A percentile compares a stretch with the other conserved stretches of the same genome.
Conservation (phyloP, 64 coral and sea anemone species). For the Platygyra sinensis region DNA sequence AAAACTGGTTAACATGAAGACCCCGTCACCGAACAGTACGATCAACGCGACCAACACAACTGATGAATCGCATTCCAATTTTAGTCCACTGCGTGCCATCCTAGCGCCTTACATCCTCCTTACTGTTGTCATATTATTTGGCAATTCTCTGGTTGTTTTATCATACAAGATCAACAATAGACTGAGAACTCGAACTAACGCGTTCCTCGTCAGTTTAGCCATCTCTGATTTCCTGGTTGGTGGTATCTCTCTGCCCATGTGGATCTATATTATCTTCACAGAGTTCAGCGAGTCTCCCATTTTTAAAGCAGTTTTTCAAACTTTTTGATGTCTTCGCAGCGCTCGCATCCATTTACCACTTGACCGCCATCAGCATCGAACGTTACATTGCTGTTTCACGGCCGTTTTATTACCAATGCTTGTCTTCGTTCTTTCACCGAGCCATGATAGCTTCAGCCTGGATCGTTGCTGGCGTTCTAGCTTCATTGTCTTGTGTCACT, state of each 20-base stretch:
- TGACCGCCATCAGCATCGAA: slow-evolving; percentile 58
- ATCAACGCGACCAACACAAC: background rate
- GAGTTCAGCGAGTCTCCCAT: slow-evolving; percentile 13
- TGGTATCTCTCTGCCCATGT: slow-evolving; percentile 68
- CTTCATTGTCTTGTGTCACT: background rate
- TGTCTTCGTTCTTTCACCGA: slow-evolving; percentile 43
- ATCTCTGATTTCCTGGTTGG: slow-evolving; percentile 79
- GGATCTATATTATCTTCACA: slow-evolving; percentile 63
- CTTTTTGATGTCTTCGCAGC: slow-evolving; percentile 68
- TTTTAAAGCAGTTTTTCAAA: slow-evolving; percentile 51
- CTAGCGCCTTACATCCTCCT: slow-evolving; percentile 15
- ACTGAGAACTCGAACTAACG: slow-evolving; percentile 62
- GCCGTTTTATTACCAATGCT: slow-evolving; percentile 61
- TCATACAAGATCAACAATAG: slow-evolving; percentile 56
- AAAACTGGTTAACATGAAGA: too few species aligned
- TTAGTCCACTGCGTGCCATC: background rate
- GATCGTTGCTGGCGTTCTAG: slow-evolving; percentile 53
- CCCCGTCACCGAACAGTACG: too few species aligned
- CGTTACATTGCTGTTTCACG: slow-evolving; percentile 62
- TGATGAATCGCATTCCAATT: too few species aligned
- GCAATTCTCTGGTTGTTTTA: slow-evolving; percentile 63
- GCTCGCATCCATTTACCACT: slow-evolving; percentile 69
- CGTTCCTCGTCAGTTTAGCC: slow-evolving; percentile 73
- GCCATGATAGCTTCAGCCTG: slow-evolving; percentile 48
- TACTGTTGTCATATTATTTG: slow-evolving; percentile 45